A percentile compares a stretch with the other conserved stretches of the same genome.
Conservation (phyloP, 2,888 invertebrate genomes). For the Microctonus aethiopoides region DNA sequence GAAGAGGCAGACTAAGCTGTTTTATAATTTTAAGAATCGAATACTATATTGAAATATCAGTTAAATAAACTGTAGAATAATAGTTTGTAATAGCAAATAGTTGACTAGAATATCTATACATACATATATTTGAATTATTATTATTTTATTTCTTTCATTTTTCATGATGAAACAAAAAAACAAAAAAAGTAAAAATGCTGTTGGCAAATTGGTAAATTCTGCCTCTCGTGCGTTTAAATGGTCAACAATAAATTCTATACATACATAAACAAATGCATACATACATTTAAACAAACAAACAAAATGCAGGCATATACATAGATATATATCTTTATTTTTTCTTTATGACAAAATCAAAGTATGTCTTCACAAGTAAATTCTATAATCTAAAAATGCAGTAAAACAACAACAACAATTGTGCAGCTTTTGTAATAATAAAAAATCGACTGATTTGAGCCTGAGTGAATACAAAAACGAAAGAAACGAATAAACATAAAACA, state of each 20-base stretch:
- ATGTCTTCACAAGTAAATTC: constrained; percentile 8
- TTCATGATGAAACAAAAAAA: constrained; percentile 18
- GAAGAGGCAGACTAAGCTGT: constrained; percentile 57
- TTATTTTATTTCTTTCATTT: constrained; percentile 57
- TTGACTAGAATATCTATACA: constrained; percentile 56
- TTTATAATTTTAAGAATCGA: constrained; percentile 60
- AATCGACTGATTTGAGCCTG: constrained; percentile 9
- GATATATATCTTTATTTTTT: constrained; percentile 18
- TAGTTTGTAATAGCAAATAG: constrained; percentile 61
- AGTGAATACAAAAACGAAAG: constrained; percentile 19
- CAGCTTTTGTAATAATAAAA: constrained; percentile 11
- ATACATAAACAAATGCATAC: neutral
- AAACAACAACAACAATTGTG: neutral
- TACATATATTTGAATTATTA: constrained; percentile 35
- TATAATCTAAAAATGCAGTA: too few relatives aligned
- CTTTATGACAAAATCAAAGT: constrained; percentile 16
- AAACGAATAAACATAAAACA: constrained; percentile 8
- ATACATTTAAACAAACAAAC: neutral
- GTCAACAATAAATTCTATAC: neutral
- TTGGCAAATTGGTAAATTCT: neutral
- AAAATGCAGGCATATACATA: neutral
- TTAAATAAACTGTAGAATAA: constrained; percentile 51
- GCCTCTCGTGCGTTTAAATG: neutral
- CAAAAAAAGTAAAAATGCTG: constrained; percentile 16
- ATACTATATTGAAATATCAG: constrained; percentile 57